A percentile compares a stretch with the other conserved stretches of the same genome.
Conservation (phyloP, 2,113 vertebrate species). For the Urocitellus parryii region DNA sequence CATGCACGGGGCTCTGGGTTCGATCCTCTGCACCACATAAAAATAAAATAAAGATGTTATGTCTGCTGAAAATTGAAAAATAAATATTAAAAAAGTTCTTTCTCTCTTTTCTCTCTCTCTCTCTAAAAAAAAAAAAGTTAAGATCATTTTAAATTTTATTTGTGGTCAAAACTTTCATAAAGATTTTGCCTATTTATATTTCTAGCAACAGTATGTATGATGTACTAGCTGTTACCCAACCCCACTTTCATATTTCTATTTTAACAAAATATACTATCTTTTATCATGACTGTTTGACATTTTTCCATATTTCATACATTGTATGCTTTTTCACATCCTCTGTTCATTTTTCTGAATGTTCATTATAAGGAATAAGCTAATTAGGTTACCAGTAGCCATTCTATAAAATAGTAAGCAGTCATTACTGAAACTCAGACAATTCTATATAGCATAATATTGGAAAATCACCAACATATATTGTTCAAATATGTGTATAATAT, state of each 20-base stretch:
- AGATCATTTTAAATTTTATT: not conserved
- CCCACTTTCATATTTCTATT: not conserved
- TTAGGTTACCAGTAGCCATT: not conserved
- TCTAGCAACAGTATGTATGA: not conserved
- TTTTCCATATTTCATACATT: conserved; percentile 21
- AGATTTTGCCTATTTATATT: not conserved
- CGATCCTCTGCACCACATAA: no score
- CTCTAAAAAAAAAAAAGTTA: not conserved
- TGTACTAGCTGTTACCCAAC: not conserved
- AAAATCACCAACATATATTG: not conserved
- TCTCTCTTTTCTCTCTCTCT: no score
- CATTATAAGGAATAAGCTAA: not conserved
- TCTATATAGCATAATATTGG: not conserved
- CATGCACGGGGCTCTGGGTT: no score
- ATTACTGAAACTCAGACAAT: conserved; percentile 13
- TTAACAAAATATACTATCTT: not conserved
- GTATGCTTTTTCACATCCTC: not conserved
- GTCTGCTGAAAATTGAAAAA: no score
- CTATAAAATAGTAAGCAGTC: not conserved
- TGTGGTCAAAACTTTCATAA: not conserved
- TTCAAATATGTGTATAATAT: not conserved
- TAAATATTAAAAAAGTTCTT: no score
- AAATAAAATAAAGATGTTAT: no score
- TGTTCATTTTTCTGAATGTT: not conserved
- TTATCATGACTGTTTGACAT: not conserved